Evolutionary conservation across 2,888 invertebrate genomes (phyloP).

Genomic region (Itoplectis maculator): DNA sequence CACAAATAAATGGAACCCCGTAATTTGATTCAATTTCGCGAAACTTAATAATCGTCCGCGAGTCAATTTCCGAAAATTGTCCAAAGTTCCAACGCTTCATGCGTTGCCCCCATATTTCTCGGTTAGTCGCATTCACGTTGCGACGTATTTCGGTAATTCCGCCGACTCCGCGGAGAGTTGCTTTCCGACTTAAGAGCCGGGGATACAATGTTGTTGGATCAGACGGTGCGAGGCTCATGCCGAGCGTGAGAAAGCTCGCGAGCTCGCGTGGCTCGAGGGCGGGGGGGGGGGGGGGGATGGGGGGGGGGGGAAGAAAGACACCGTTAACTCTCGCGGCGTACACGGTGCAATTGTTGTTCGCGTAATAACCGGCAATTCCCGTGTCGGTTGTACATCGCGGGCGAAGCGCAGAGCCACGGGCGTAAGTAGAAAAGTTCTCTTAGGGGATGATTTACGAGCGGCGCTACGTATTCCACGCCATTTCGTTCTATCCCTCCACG

Average conservation of each 20-base stretch:
- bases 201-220: constrained; percentile 11
- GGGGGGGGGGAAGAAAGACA: constrained; percentile 9
- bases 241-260: neutral
- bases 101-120: too few species aligned
- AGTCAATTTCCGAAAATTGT: too few species aligned
- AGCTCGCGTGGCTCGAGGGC: neutral
- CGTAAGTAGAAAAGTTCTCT: constrained; percentile 64
- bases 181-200: neutral
- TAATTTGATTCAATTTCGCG: too few species aligned
- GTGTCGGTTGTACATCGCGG: constrained; percentile 57
- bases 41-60: too few species aligned
- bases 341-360: constrained; percentile 61
- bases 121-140: too few species aligned
- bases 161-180: neutral
- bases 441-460: constrained; percentile 56
- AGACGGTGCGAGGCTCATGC: neutral
- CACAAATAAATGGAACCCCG: too few species aligned
- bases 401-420: constrained; percentile 43
- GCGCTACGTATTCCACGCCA: constrained; percentile 40
- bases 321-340: constrained; percentile 53
- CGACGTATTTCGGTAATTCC: neutral
- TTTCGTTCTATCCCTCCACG: constrained; percentile 2
- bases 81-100: too few species aligned
- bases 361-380: constrained; percentile 64
- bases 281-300: too few species aligned